phyloP scores from a whole-genome alignment of 2,888 invertebrate genomes.

The Helicoverpa assulta region DNA sequence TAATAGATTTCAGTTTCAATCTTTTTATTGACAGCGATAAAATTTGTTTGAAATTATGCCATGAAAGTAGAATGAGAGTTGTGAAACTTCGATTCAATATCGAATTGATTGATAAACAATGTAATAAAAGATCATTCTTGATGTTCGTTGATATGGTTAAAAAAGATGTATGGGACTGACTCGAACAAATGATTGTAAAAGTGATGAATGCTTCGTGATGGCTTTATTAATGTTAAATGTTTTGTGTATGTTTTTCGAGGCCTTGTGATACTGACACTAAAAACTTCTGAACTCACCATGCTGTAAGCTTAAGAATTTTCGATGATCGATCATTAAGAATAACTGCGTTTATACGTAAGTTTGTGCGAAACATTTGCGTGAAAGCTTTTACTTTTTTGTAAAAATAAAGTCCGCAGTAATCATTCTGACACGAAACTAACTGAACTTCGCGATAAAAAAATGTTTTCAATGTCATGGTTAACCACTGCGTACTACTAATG shows the following conservation, averaged over 20 bases:
- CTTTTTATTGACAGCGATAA: slow-evolving; percentile 27
- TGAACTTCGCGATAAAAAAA: too few relatives aligned
- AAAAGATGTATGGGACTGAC: slow-evolving; percentile 32
- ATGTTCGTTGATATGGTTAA: slow-evolving; percentile 26
- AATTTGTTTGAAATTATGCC: slow-evolving; percentile 15
- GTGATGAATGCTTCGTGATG: slow-evolving; percentile 27
- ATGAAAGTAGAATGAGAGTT: slow-evolving; percentile 25
- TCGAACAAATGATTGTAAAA: slow-evolving; percentile 18
- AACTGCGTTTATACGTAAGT: too few relatives aligned
- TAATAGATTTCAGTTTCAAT: slow-evolving; percentile 41
- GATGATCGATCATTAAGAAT: too few relatives aligned
- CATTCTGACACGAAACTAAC: too few relatives aligned
- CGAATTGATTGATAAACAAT: slow-evolving; percentile 16
- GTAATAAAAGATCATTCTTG: slow-evolving; percentile 40
- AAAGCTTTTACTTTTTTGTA: too few relatives aligned
- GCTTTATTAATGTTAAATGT: slow-evolving; percentile 32
- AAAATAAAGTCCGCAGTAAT: too few relatives aligned
- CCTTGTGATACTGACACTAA: not conserved
- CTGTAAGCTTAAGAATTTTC: too few relatives aligned
- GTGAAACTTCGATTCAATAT: slow-evolving; percentile 27
- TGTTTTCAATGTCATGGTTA: too few relatives aligned
- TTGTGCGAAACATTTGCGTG: too few relatives aligned
- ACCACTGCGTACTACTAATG: slow-evolving; percentile 18
- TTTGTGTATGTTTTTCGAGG: not conserved
- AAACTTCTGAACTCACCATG: not conserved